Evolutionary conservation across 2,888 invertebrate genomes (phyloP).

Genomic region (Eugnorisma glareosa): DNA sequence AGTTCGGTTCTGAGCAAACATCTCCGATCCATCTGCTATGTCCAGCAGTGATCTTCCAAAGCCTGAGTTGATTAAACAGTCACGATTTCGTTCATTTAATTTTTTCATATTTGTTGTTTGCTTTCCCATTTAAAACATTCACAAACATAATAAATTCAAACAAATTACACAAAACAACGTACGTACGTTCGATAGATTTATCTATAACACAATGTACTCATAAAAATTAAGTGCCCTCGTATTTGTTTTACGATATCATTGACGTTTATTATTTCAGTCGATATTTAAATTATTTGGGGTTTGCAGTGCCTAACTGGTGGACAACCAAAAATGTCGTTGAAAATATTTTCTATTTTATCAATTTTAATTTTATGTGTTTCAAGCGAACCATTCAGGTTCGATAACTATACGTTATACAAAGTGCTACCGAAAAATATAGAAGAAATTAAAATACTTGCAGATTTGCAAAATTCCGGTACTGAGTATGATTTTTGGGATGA

Average conservation of each 20-base stretch:
- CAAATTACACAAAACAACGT: neutral
- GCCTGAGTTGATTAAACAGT: too few species aligned
- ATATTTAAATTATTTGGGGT: slow-evolving; percentile 19
- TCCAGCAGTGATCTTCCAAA: too few species aligned
- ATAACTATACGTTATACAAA: slow-evolving; percentile 89
- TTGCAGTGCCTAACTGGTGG: neutral
- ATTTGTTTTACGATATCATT: slow-evolving; percentile 34
- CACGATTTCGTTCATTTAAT: too few species aligned
- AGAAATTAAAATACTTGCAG: slow-evolving; percentile 87
- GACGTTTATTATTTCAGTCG: slow-evolving; percentile 23
- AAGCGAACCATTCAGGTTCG: slow-evolving; percentile 78
- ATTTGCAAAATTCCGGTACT: slow-evolving; percentile 81
- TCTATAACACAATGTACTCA: slow-evolving; percentile 15
- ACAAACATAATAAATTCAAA: neutral
- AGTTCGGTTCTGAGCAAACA: too few species aligned
- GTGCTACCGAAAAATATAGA: slow-evolving; percentile 85
- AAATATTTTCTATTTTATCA: slow-evolving; percentile 56
- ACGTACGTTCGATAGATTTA: neutral
- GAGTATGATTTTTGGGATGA: slow-evolving; percentile 87
- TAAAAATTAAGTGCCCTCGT: slow-evolving; percentile 47
- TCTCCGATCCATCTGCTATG: too few species aligned
- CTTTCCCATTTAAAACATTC: neutral
- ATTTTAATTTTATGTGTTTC: slow-evolving; percentile 53
- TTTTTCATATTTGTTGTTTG: too few species aligned
- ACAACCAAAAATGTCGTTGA: slow-evolving; percentile 64